Evolutionary conservation across 2,797 vertebrate genomes (phyloP).

Genomic region (Bufotes viridis): DNA sequence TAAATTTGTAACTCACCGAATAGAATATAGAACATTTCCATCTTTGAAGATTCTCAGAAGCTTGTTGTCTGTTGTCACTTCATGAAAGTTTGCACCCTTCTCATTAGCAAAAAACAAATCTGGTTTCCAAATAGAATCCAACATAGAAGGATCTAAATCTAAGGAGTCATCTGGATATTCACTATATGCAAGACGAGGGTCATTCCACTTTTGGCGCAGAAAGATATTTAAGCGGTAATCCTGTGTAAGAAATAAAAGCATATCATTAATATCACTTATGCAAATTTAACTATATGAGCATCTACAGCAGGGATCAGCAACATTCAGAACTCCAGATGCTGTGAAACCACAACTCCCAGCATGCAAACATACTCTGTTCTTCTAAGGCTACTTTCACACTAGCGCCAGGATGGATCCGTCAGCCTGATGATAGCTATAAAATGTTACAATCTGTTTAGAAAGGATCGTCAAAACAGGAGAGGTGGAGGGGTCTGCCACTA

Average conservation of each 20-base stretch:
- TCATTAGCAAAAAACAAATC: constrained; percentile 97
- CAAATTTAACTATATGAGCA: neutral
- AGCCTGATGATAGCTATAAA: too few relatives aligned
- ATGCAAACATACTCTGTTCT: too few relatives aligned
- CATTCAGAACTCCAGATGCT: too few relatives aligned
- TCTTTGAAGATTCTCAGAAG: constrained; percentile 95
- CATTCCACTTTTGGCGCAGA: constrained; percentile 96
- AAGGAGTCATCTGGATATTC: constrained; percentile 97
- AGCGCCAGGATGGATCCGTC: too few relatives aligned
- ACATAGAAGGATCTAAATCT: constrained; percentile 94
- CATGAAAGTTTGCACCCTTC: constrained; percentile 96
- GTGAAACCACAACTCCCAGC: too few relatives aligned
- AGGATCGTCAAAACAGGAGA: too few relatives aligned
- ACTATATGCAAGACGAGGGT: constrained; percentile 90
- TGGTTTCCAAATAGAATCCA: constrained; percentile 98
- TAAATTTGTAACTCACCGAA: constrained; percentile 78
- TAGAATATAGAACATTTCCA: constrained; percentile 95
- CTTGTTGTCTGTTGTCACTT: constrained; percentile 97
- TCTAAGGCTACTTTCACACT: too few relatives aligned
- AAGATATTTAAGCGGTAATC: constrained; percentile 98
- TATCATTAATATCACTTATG: neutral
- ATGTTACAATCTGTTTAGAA: too few relatives aligned
- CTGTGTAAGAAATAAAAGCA: constrained; percentile 71
- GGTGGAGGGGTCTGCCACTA: too few relatives aligned
- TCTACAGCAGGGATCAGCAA: neutral